These are phyloP conservation scores for Pediacus dermestoides DNA, from an alignment of 2,888 invertebrate genomes.

Conservation along the genomic window DNA sequence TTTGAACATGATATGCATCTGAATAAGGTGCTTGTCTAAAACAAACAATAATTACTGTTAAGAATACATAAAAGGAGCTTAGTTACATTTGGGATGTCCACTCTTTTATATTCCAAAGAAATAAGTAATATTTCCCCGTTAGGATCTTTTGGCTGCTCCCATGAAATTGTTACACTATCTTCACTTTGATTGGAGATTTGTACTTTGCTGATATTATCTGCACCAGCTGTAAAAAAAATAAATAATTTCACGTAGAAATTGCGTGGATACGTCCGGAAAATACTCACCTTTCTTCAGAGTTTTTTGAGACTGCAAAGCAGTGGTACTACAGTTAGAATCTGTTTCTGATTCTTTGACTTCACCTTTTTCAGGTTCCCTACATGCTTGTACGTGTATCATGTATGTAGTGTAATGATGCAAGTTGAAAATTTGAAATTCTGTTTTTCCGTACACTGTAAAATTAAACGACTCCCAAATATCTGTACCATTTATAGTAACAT, in stretches of 20 bases:
- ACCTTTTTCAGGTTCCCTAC: constrained; percentile 60
- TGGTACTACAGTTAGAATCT: constrained; percentile 54
- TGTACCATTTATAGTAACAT: constrained; percentile 36
- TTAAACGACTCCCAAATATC: constrained; percentile 35
- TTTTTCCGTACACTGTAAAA: constrained; percentile 40
- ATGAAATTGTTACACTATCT: constrained; percentile 65
- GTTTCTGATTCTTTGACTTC: constrained; percentile 44
- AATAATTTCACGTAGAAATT: too few species aligned
- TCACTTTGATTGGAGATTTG: constrained; percentile 52
- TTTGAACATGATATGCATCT: too few species aligned
- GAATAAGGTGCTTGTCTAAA: not conserved
- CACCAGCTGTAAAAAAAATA: constrained; percentile 54
- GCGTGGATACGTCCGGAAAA: too few species aligned
- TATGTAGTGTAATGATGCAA: constrained; percentile 78
- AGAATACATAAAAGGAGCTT: not conserved
- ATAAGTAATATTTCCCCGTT: constrained; percentile 88
- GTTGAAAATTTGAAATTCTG: constrained; percentile 55
- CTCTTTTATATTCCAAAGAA: constrained; percentile 68
- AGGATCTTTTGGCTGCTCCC: constrained; percentile 78
- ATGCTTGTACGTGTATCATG: constrained; percentile 72
- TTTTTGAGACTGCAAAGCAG: constrained; percentile 50
- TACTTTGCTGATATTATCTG: constrained; percentile 62
- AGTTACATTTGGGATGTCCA: constrained; percentile 64
- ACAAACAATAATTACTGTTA: not conserved
- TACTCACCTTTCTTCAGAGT: constrained; percentile 42